Conservation (phyloP, 2,888 invertebrate species). For the Tortrix viridana region DNA sequence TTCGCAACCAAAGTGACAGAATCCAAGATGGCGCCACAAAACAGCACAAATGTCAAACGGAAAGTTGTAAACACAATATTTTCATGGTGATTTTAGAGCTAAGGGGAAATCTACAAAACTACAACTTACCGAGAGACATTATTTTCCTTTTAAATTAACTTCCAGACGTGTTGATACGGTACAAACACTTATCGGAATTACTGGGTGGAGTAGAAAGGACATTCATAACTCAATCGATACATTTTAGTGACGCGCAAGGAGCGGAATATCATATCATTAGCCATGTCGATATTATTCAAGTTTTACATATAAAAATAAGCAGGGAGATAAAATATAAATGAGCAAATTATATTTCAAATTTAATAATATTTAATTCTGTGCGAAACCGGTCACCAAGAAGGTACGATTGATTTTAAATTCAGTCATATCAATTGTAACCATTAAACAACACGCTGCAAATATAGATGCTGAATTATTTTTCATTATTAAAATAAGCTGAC, state of each 20-base stretch:
- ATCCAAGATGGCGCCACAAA: constrained; percentile 74
- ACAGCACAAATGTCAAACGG: constrained; percentile 65
- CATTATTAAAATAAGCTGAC: no score
- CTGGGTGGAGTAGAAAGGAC: constrained; percentile 46
- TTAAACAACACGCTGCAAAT: no score
- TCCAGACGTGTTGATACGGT: constrained; percentile 16
- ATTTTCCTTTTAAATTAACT: constrained; percentile 41
- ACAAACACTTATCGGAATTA: constrained; percentile 38
- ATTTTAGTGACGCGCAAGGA: constrained; percentile 38
- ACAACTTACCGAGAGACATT: constrained; percentile 72
- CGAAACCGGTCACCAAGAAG: no score
- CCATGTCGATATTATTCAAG: neutral
- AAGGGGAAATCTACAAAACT: constrained; percentile 37
- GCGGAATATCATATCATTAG: neutral
- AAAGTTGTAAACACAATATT: constrained; percentile 51
- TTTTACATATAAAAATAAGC: neutral
- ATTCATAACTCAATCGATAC: constrained; percentile 53
- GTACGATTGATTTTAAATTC: no score
- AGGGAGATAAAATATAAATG: neutral
- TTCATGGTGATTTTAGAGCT: constrained; percentile 31
- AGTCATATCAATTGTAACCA: no score
- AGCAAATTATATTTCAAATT: neutral
- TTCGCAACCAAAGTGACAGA: constrained; percentile 49
- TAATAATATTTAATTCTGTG: no score
- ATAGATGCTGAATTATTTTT: no score